Evolutionary conservation across 1,140 invertebrate genomes (phyloP), one percentile per base, ranked within the genome.

Genomic region (Pogonomyrmex californicus): DNA sequence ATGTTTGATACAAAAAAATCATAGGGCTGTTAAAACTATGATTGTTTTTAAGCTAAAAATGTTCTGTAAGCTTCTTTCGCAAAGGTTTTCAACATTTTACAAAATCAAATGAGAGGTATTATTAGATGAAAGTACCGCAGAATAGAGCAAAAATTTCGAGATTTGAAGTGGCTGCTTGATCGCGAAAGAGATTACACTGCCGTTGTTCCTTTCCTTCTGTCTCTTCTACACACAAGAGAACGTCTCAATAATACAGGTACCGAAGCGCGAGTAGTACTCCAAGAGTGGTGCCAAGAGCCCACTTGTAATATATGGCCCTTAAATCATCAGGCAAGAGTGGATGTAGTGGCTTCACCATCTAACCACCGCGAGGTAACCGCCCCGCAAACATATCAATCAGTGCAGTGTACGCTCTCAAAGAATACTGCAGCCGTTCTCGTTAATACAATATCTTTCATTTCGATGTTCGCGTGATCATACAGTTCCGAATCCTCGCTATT

Each of bases 361-460:
- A 94, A 93, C 91, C 91, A 92, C 87, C 79, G 87, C 87, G 75
- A 33, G 75, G 92, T 94, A 94, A 94, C 93, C 92, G 91, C 93
- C 93, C 92, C 91, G 92, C 92, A 94, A 94, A 94, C 94, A 93
- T 94, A 94, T 94, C 94, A 94, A 94, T 94, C 93, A 94, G 93
- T 79, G 36, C 30, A 51, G 30, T 87, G 62, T 86, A 63, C 65
- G 44, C 17, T 81, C 44, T 38, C 63, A 82, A 86, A 86, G 77
- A 86, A 77, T 63, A 14, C 30, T n/a, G 30, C 47, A 17, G 30
- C 51, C 85, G 23, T 36, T 14, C 65, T 82, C 65, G 65, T 83
- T 83, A 83, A 73, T 83, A 73, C 68, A 47, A 73, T 75, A 82
- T 82, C 23, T 23, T 73, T 66, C 62, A 47, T 66, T 41, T 73